Evolutionary conservation across 2,113 vertebrate species (phyloP).

Genomic region (Salvelinus namaycush): DNA sequence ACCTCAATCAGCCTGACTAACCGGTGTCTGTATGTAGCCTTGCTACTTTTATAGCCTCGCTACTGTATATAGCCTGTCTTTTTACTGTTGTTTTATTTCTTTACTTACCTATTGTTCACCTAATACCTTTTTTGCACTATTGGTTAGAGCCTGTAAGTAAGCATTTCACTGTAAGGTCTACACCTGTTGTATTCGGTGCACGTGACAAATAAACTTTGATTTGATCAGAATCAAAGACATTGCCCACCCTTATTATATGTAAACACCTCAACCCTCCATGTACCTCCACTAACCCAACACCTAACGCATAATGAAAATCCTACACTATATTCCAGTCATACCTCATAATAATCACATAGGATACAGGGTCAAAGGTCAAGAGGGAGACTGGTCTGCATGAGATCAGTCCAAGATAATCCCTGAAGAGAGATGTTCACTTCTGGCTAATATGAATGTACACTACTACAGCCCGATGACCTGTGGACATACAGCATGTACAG

Average conservation of each 20-base stretch:
- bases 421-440: conserved; percentile 12
- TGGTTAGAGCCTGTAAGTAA: too few relatives aligned
- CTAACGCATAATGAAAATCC: not conserved
- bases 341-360: not conserved
- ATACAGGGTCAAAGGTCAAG: conserved; percentile 12
- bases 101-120: too few relatives aligned
- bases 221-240: not conserved
- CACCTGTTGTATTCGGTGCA: too few relatives aligned
- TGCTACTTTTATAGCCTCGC: too few relatives aligned
- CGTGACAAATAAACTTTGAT: too few relatives aligned
- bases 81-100: too few relatives aligned
- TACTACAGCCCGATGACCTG: not conserved
- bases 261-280: not conserved
- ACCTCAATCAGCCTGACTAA: too few relatives aligned
- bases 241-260: not conserved
- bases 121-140: too few relatives aligned
- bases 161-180: too few relatives aligned
- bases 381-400: not conserved
- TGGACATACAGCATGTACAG: not conserved
- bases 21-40: too few relatives aligned
- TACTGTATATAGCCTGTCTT: too few relatives aligned
- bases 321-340: not conserved
- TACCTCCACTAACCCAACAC: not conserved
- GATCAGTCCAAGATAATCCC: not conserved
- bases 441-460: not conserved